phyloP scores from a whole-genome alignment of 2,888 invertebrate genomes.

The Salpingus planirostris region DNA sequence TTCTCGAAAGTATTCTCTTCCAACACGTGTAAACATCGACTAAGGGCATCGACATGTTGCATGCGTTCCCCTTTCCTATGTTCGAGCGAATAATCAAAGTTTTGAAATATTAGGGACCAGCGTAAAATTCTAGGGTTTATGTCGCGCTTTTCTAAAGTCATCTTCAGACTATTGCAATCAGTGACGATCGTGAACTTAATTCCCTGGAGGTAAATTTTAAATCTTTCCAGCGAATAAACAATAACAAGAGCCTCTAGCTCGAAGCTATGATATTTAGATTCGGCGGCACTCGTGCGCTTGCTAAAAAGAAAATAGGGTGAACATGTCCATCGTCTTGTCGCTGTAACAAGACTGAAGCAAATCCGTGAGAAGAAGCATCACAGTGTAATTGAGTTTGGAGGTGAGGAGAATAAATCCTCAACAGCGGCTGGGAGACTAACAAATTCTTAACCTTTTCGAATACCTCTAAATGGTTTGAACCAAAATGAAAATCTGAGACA shows the following conservation, averaged over 20 bases:
- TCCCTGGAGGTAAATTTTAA: slow-evolving; percentile 25
- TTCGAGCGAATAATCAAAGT: slow-evolving; percentile 17
- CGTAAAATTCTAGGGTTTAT: slow-evolving; percentile 25
- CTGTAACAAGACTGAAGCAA: slow-evolving; percentile 29
- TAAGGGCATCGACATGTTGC: slow-evolving; percentile 28
- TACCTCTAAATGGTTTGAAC: neutral
- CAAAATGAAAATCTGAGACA: neutral
- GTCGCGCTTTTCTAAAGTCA: slow-evolving; percentile 24
- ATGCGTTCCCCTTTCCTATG: slow-evolving; percentile 18
- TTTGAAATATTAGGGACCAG: slow-evolving; percentile 23
- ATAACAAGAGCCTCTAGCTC: slow-evolving; percentile 27
- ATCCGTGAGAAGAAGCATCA: slow-evolving; percentile 26
- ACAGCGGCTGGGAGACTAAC: neutral
- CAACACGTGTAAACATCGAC: slow-evolving; percentile 7
- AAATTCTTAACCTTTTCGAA: neutral
- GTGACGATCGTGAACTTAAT: slow-evolving; percentile 25
- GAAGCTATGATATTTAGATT: slow-evolving; percentile 29
- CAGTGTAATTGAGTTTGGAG: slow-evolving; percentile 3
- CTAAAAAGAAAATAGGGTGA: slow-evolving; percentile 30
- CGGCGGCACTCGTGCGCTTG: slow-evolving; percentile 23
- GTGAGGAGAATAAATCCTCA: neutral
- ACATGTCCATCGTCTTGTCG: slow-evolving; percentile 22
- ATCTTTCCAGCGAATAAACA: slow-evolving; percentile 22
- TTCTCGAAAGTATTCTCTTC: slow-evolving; percentile 11
- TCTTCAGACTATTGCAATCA: slow-evolving; percentile 24